Evolutionary conservation across 2,888 invertebrate species (phyloP), one percentile per base, ranked within the genome.

Genomic region (Microctonus aethiopoides): DNA sequence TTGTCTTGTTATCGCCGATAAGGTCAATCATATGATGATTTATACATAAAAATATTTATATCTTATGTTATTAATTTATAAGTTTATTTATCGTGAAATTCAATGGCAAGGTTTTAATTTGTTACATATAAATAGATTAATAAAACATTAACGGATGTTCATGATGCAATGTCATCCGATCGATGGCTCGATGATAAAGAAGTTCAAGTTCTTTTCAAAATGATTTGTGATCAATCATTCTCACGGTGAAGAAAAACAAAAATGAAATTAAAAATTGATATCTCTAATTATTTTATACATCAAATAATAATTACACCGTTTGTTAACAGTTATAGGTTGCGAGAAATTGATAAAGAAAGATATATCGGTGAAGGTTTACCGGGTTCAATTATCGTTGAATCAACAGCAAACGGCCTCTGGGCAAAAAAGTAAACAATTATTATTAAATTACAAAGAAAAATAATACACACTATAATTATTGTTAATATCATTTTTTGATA

Each of bases 1-100:
- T 57, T 85, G 85, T 24, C 75, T 82, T 3, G 80, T 81, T 0
- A 77, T 85, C 59, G 84, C 81, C 39, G 79, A 82, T 41, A 76
- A 82, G 80, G 85, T 85, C 72, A 36, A 61, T 62, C 7, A n/a
- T n/a, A n/a, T 34, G n/a, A 34, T 16, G 32, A 26, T 34, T 9
- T 16, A 20, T 32, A 16, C 16, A 57, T 34, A 34, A 57, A 56
- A n/a, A 57, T 11, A 1, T 32, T 20, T 16, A 57, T 9, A 20
- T 16, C 10, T 16, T 16, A 36, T 39, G 7, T 39, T 32, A 3
- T 20, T 57, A 57, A 32, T 57, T 34, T 9, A 32, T 57, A 26
- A 24, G n/a, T 65, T 22, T 9, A 22, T 16, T 51, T 56, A 64
- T 34, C 20, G 51, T 16, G 29, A 20, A 32, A 51, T 61, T n/a